These are phyloP conservation scores for Zosterops hypoxanthus DNA, from an alignment of 2,113 vertebrate species.

Conservation along the genomic window DNA sequence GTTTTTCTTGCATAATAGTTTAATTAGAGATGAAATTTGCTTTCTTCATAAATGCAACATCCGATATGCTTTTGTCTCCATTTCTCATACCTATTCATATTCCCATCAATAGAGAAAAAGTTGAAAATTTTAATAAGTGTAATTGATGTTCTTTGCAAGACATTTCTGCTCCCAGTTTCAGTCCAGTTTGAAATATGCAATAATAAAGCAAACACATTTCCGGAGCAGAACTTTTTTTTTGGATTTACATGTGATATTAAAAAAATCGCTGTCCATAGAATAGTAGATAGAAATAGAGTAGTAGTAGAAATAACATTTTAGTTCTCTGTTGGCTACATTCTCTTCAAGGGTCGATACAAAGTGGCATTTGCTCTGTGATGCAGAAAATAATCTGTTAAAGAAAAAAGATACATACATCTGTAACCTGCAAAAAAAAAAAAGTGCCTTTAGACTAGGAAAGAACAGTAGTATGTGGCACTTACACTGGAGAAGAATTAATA, in stretches of 20 bases:
- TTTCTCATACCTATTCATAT: background rate
- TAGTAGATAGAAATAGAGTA: background rate
- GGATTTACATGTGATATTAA: constrained; percentile 45
- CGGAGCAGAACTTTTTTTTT: background rate
- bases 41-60: background rate
- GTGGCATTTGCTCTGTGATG: constrained; percentile 42
- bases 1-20: background rate
- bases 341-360: constrained; percentile 23
- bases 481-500: background rate
- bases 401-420: background rate
- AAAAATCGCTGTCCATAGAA: background rate
- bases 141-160: background rate
- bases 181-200: background rate
- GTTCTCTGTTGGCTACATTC: background rate
- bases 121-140: background rate
- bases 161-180: background rate
- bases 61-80: background rate
- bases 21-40: background rate
- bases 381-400: constrained; percentile 67
- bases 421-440: background rate
- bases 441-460: background rate
- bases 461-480: background rate
- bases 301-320: constrained; percentile 46
- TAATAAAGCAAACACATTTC: background rate
- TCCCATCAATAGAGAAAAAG: background rate